Base-by-base conservation (phyloP, 2,888 invertebrate genomes). In the Labia minor region DNA sequence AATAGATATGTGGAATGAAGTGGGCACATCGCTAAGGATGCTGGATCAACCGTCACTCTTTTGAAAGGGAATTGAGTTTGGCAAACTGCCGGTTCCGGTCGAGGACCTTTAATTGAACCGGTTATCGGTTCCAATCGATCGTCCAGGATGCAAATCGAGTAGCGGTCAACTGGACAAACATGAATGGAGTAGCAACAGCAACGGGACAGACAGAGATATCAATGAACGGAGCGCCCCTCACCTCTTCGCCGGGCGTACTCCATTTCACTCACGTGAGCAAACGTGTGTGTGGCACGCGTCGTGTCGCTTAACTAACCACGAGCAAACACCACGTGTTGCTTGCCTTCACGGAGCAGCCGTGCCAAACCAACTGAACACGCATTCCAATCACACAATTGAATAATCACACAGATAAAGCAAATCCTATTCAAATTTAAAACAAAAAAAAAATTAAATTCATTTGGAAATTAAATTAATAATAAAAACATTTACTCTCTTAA, bases 91-190 rank as follows among this genome's bases (percentile, higher is more conserved):
- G 49, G 49, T 49, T 49, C 49, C 49, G 49, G 49, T 49, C 49
- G 3, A 8, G 49, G 49, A 16, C 49, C 16, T 8, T 49, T 49
- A 49, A 49, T 49, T 49, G 49, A 49, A 49, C 49, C 49, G 49
- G 49, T 49, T 49, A 49, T 49, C 49, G 49, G 49, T 49, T 49
- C 49, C 49, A 49, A 49, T 49, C 49, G 49, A 49, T 49, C 49
- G 49, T 49, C 49, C 49, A 16, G 49, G 49, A 49, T 49, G 49
- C 49, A 49, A 49, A 49, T 49, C 49, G 49, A 49, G 49, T 49
- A 49, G 49, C 49, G 49, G 49, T 49, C 49, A 49, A 14, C 49
- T 11, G 49, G 49, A 49, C 49, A 49, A n/a, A 2, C 49, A 49
- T 49, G 49, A 49, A 49, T 49, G 49, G 16, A 49, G 49, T 49